Percentiles rank a stretch among this genome's conserved stretches.
Conservation (phyloP, 2,113 vertebrate genomes). For the Apteryx owenii region DNA sequence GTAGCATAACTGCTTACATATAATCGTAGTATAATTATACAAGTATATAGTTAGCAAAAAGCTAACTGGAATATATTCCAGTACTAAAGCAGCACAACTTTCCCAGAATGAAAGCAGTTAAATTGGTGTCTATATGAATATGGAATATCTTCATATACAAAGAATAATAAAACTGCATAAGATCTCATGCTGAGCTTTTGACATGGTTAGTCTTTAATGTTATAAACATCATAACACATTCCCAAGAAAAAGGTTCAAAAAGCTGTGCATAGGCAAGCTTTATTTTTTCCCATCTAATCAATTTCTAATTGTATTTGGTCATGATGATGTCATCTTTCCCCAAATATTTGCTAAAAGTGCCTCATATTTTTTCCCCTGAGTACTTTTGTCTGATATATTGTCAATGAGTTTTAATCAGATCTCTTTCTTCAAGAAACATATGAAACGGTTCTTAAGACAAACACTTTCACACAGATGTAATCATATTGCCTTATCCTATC, state of each 20-base stretch:
- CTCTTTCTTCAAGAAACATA: not conserved
- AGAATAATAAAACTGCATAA: not conserved
- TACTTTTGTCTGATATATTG: not conserved
- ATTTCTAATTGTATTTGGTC: not conserved
- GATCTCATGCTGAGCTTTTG: not conserved
- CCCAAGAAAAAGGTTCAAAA: not conserved
- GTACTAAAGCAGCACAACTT: not conserved
- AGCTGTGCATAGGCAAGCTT: not conserved
- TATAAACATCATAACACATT: not conserved
- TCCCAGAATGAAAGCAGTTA: not conserved
- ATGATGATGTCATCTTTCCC: not conserved
- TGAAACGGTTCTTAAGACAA: not conserved
- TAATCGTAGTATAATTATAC: not conserved
- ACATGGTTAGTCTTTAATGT: not conserved
- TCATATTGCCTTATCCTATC: not conserved
- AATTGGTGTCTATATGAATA: not conserved
- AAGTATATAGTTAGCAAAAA: not conserved
- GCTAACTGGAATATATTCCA: not conserved
- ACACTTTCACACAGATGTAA: not conserved
- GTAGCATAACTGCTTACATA: not conserved
- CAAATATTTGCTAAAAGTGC: not conserved
- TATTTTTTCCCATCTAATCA: not conserved
- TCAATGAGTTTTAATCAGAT: not conserved
- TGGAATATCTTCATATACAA: not conserved
- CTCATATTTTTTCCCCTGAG: not conserved